These are phyloP conservation scores for Baronia brevicornis DNA, from an alignment of 2,888 invertebrate genomes.

Conservation along the genomic window DNA sequence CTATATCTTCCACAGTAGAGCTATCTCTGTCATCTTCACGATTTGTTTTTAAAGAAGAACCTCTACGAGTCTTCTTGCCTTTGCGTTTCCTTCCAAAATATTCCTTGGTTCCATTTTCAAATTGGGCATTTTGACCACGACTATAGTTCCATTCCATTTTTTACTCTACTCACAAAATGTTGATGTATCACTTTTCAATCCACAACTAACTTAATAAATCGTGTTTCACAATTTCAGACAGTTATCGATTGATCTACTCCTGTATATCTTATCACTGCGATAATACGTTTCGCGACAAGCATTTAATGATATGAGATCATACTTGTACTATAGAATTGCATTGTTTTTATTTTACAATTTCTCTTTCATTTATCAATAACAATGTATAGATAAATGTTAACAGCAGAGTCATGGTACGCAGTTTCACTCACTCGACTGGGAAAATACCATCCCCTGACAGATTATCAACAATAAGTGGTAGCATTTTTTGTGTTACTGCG, in stretches of 20 bases:
- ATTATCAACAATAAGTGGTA: too few relatives aligned
- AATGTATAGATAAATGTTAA: too few relatives aligned
- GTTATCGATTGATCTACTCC: constrained; percentile 12
- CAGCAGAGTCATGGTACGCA: too few relatives aligned
- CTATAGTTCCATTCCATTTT: constrained; percentile 4
- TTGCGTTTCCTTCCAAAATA: constrained; percentile 6
- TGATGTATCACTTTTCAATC: background rate
- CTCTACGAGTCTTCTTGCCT: constrained; percentile 10
- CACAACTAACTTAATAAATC: constrained; percentile 1
- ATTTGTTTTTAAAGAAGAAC: constrained; percentile 3
- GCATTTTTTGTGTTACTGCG: too few relatives aligned
- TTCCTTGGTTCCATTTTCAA: constrained; percentile 3
- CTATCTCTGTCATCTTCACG: constrained; percentile 5
- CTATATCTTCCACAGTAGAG: constrained; percentile 5
- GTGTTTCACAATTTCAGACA: too few relatives aligned
- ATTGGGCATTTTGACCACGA: background rate
- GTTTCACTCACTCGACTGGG: too few relatives aligned
- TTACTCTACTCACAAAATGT: background rate
- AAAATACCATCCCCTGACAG: too few relatives aligned
- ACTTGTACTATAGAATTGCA: too few relatives aligned
- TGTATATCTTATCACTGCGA: constrained; percentile 14
- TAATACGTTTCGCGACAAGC: constrained; percentile 10
- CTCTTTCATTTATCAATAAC: too few relatives aligned
- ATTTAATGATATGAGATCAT: too few relatives aligned
- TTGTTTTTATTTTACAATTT: too few relatives aligned